Evolutionary conservation across 2,113 vertebrate genomes (phyloP), one percentile per base, ranked within the genome.

Genomic region (Calcarius ornatus): DNA sequence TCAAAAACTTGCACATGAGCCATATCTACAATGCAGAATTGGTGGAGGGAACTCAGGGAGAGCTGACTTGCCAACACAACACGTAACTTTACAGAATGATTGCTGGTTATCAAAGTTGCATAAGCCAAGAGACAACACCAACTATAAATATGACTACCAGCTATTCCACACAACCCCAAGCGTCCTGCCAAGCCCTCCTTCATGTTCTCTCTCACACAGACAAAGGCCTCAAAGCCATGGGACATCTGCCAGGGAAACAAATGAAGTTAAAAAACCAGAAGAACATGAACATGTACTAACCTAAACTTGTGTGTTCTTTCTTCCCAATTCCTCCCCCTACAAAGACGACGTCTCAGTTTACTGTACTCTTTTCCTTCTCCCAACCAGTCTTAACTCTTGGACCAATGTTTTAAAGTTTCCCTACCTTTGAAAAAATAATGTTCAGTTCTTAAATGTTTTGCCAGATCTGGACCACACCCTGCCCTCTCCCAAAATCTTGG

Each of bases 211-310:
- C 96, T 96, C 96, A 92, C 97, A 96, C 95, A 97, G 95, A 97
- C 97, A 96, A 96, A 97, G 96, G 95, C 96, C 97, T 97, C 93
- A 96, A 90, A 97, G 96, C 95, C 85, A 96, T 94, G 97, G 97
- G 96, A 95, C 93, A 96, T 92, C 93, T 95, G 96, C 96, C 96
- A 97, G 88, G 86, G 95, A 97, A 97, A 75, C 95, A 96, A 96
- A 96, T 97, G 95, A 97, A 96, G 95, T 95, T 96, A 97, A 97
- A 96, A 96, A 97, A 96, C 95, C 96, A 97, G 96, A 96, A 95
- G 92, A 95, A 94, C 96, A 93, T 24, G 93, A 97, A 96, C 96
- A 97, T 95, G 96, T 97, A 96, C 92, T 96, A 97, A 97, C 96
- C 95, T 97, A 96, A 90, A 86, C 86, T 90, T 97, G 85, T 65